Conservation (phyloP, 2,888 invertebrate species). For the Acleris emargana region DNA sequence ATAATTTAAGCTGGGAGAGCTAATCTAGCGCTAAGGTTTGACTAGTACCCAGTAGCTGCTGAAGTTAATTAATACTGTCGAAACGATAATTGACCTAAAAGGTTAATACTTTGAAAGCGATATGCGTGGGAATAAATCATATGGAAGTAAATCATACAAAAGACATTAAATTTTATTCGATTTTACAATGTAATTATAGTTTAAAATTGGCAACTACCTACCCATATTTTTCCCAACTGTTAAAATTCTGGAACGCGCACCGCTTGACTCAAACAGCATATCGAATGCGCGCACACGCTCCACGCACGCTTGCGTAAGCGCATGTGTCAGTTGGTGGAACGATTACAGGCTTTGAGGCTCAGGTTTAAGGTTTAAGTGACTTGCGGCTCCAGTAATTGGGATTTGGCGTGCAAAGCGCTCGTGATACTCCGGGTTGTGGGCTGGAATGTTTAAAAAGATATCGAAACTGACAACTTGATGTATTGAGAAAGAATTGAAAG, state of each 20-base stretch:
- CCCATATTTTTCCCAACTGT: neutral
- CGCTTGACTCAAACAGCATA: neutral
- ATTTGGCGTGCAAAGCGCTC: conserved; percentile 1
- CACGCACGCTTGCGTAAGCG: conserved; percentile 12
- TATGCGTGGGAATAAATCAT: too few relatives aligned
- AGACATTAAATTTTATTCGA: too few relatives aligned
- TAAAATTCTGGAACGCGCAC: neutral
- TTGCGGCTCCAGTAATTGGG: neutral
- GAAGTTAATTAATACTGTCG: too few relatives aligned
- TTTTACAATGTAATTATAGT: too few relatives aligned
- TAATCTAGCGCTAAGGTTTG: too few relatives aligned
- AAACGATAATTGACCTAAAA: too few relatives aligned
- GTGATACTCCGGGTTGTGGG: neutral
- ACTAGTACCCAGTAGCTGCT: too few relatives aligned
- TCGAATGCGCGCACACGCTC: conserved; percentile 12
- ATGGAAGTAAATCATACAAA: too few relatives aligned
- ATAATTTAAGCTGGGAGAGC: too few relatives aligned
- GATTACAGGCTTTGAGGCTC: neutral
- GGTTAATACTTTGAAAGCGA: too few relatives aligned
- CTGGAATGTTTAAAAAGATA: conserved; percentile 1
- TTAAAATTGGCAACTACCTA: neutral
- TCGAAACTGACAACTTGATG: neutral
- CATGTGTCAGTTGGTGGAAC: neutral
- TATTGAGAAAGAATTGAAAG: neutral
- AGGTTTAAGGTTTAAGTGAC: neutral